phyloP scores from a whole-genome alignment of 2,888 invertebrate genomes.

The Trichopria drosophilae region DNA sequence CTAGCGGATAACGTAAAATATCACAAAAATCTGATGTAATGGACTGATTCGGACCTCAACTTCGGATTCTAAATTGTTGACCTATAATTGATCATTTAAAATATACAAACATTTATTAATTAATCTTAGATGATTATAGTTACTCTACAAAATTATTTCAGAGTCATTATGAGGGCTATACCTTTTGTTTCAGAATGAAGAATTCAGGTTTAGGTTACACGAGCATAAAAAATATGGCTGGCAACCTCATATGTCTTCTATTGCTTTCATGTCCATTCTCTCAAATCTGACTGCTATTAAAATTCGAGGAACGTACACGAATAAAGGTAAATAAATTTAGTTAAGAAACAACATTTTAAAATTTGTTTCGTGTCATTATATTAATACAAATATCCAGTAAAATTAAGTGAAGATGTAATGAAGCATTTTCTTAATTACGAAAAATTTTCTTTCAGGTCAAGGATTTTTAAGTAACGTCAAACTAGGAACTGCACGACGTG shows the following conservation, averaged over 20 bases:
- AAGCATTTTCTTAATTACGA: not conserved
- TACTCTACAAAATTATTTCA: too few species aligned
- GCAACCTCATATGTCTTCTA: slow-evolving; percentile 85
- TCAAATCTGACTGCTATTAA: slow-evolving; percentile 93
- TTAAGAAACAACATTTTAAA: not conserved
- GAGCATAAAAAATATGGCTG: slow-evolving; percentile 91
- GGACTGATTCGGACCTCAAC: too few species aligned
- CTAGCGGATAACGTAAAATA: too few species aligned
- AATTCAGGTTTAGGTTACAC: slow-evolving; percentile 84
- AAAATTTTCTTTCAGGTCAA: slow-evolving; percentile 59
- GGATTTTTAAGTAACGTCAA: slow-evolving; percentile 90
- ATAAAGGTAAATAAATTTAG: slow-evolving; percentile 64
- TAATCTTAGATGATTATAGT: too few species aligned
- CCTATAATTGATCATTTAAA: too few species aligned
- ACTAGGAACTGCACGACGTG: slow-evolving; percentile 84
- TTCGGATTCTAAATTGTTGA: too few species aligned
- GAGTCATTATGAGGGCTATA: too few species aligned
- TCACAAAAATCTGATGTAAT: too few species aligned
- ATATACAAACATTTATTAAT: too few species aligned
- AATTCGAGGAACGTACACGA: slow-evolving; percentile 89
- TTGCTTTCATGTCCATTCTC: slow-evolving; percentile 89
- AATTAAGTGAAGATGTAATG: not conserved
- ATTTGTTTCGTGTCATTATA: not conserved
- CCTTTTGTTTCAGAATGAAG: slow-evolving; percentile 66
- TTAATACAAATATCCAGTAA: not conserved